A percentile compares a stretch with the other conserved stretches of the same genome.
phyloP scores from a whole-genome alignment of 2,113 vertebrate genomes.

The Cercopithecus mona region DNA sequence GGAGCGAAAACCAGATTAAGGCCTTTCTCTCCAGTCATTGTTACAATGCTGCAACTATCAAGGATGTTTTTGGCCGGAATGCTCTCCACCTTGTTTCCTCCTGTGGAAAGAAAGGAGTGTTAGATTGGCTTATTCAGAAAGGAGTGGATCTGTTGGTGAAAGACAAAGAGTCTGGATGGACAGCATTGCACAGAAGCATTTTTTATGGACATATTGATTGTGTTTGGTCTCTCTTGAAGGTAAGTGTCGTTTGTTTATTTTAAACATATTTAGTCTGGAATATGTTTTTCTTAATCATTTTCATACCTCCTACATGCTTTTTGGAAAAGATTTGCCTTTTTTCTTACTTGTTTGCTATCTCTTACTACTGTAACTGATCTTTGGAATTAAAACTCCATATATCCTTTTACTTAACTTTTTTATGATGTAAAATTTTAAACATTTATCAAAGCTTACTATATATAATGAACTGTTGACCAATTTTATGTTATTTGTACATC shows the following conservation, averaged over 20 bases:
- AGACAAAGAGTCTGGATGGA: constrained; percentile 98
- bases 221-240: constrained; percentile 93
- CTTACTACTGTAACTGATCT: not conserved
- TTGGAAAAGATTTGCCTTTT: not conserved
- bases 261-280: not conserved
- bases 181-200: constrained; percentile 94
- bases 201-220: constrained; percentile 99
- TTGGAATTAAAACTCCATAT: not conserved
- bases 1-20: constrained; percentile 92
- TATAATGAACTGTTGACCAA: not conserved
- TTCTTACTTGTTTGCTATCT: not conserved
- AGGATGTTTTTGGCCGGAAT: constrained; percentile 93
- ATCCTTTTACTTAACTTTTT: not conserved
- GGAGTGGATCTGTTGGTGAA: constrained; percentile 90
- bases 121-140: constrained; percentile 95
- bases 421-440: constrained; percentile 20
- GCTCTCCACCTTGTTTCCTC: constrained; percentile 94
- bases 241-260: constrained; percentile 74
- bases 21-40: constrained; percentile 92
- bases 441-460: not conserved
- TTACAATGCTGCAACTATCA: constrained; percentile 92
- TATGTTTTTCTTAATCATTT: constrained; percentile 30
- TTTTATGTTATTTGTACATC: not conserved
- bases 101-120: constrained; percentile 91
- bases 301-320: not conserved